Percentiles rank a stretch among this genome's conserved stretches.
Evolutionary conservation across 2,113 vertebrate genomes (phyloP).

Genomic region (Calyptommatus sinebrachiatus): DNA sequence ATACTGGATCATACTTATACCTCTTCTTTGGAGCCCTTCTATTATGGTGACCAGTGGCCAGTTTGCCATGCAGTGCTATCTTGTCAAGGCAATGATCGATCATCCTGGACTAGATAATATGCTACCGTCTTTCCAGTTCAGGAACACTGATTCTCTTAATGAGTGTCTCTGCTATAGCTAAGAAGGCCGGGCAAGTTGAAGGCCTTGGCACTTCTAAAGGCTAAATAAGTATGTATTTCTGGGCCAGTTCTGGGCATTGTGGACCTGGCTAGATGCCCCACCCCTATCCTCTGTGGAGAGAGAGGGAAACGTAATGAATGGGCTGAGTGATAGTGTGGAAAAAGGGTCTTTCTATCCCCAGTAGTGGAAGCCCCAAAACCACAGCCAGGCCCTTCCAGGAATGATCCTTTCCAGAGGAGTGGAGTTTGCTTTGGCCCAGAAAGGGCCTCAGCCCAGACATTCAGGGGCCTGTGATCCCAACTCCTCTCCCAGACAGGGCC

Average conservation of each 20-base stretch:
- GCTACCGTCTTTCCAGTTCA: too few relatives aligned
- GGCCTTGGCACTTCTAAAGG: not conserved
- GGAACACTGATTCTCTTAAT: too few relatives aligned
- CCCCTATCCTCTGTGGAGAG: slow-evolving; percentile 5
- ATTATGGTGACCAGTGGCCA: too few relatives aligned
- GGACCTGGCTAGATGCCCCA: not conserved
- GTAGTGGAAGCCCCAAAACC: slow-evolving; percentile 15
- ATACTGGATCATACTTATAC: too few relatives aligned
- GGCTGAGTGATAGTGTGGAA: not conserved
- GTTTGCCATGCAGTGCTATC: too few relatives aligned
- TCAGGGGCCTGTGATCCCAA: not conserved
- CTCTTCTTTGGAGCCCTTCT: too few relatives aligned
- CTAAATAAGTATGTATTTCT: not conserved
- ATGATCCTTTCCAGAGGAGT: not conserved
- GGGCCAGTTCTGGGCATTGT: not conserved
- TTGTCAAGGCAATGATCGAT: too few relatives aligned
- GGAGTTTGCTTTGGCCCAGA: slow-evolving; percentile 17
- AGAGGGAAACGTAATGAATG: slow-evolving; percentile 15
- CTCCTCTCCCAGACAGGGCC: not conserved
- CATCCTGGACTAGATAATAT: too few relatives aligned
- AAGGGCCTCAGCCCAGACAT: not conserved
- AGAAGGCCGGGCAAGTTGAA: not conserved
- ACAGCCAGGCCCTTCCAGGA: slow-evolving; percentile 17
- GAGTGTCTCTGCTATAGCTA: not conserved
- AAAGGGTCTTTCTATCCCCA: slow-evolving; percentile 16